These are phyloP conservation scores for Heliornis fulica DNA, from an alignment of 2,113 vertebrate genomes.

Conservation along the genomic window DNA sequence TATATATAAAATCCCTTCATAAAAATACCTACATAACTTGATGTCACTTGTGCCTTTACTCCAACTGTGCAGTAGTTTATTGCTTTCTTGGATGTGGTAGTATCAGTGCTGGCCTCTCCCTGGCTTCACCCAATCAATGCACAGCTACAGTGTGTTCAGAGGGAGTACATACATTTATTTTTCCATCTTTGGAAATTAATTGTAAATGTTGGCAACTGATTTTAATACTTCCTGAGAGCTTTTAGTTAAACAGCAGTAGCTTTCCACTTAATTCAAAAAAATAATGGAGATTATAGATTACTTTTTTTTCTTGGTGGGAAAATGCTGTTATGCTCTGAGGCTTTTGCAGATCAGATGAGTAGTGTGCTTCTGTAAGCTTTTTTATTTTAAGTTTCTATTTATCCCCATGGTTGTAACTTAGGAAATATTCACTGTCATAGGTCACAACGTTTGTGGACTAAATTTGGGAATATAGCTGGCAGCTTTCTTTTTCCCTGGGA, in stretches of 20 bases:
- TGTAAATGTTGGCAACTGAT: not conserved
- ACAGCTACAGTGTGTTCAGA: not conserved
- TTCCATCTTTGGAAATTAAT: not conserved
- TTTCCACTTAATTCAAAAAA: not conserved
- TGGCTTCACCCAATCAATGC: not conserved
- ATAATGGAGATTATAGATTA: not conserved
- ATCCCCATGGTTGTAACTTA: slow-evolving; percentile 26
- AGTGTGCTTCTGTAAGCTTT: not conserved
- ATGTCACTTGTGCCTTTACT: not conserved
- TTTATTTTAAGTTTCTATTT: slow-evolving; percentile 31
- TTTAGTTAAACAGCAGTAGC: not conserved
- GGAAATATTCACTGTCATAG: slow-evolving; percentile 28
- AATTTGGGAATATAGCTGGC: slow-evolving; percentile 49
- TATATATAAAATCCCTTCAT: not conserved
- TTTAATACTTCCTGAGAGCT: not conserved
- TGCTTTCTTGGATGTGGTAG: not conserved
- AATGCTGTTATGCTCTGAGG: not conserved
- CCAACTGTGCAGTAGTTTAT: not conserved
- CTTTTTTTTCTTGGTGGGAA: not conserved
- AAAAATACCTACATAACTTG: not conserved
- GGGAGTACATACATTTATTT: not conserved
- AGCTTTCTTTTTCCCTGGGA: slow-evolving; percentile 26
- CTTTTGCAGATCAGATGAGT: not conserved
- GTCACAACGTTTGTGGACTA: slow-evolving; percentile 37
- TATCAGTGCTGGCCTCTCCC: not conserved